Percentiles rank a stretch among this genome's conserved stretches.
These are phyloP conservation scores for Dermatophagoides farinae DNA, from an alignment of 1,140 invertebrate species.

Conservation along the genomic window DNA sequence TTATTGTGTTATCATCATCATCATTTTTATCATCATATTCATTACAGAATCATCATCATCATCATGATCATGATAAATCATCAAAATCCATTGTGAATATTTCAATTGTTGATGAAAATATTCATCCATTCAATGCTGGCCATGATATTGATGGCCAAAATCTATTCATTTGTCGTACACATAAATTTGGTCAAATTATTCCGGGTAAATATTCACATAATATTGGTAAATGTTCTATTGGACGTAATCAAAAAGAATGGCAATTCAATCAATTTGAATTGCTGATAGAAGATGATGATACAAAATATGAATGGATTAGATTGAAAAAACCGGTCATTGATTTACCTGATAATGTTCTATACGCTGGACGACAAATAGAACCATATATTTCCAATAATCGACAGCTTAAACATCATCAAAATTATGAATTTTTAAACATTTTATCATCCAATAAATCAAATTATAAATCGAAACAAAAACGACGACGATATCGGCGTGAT, in stretches of 20 bases:
- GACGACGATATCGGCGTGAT: not conserved
- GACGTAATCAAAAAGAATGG: not conserved
- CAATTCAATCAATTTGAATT: slow-evolving; percentile 3
- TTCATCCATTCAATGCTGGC: not conserved
- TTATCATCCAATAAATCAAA: not conserved
- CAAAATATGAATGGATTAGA: slow-evolving; percentile 2
- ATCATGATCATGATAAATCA: too few relatives aligned
- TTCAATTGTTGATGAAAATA: too few relatives aligned
- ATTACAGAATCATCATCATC: too few relatives aligned
- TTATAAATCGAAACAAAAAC: not conserved
- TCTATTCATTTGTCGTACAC: slow-evolving; percentile 3
- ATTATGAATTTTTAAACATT: not conserved
- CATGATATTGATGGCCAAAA: slow-evolving; percentile 3
- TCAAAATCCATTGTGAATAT: too few relatives aligned
- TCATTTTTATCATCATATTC: too few relatives aligned
- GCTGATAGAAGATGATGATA: not conserved
- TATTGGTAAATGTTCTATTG: not conserved
- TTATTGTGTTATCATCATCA: too few relatives aligned
- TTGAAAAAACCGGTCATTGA: not conserved
- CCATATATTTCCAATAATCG: not conserved
- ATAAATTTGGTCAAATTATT: slow-evolving; percentile 1
- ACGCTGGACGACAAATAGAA: not conserved
- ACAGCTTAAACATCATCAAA: not conserved
- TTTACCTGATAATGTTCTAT: not conserved
- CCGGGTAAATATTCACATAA: slow-evolving; percentile 3